Evolutionary conservation across 2,888 invertebrate genomes (phyloP).

Genomic region (Nymphalis c-album): DNA sequence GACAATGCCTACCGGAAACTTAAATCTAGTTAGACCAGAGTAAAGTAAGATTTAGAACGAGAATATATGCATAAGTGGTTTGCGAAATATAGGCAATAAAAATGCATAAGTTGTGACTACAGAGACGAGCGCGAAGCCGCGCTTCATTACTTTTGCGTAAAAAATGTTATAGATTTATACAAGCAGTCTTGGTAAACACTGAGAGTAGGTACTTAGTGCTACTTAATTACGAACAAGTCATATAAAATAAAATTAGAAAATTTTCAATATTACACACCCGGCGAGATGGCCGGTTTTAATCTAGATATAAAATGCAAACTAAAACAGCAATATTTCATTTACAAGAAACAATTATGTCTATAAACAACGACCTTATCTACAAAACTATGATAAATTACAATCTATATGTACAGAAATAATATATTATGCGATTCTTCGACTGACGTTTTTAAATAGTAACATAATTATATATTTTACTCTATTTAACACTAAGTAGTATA

Average conservation of each 20-base stretch:
- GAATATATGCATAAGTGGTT: conserved; percentile 60
- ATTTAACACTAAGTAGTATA: conserved; percentile 76
- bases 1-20: conserved; percentile 46
- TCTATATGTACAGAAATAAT: conserved; percentile 80
- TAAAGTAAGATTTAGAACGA: conserved; percentile 58
- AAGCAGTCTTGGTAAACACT: conserved; percentile 81
- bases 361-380: conserved; percentile 68
- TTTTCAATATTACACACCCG: conserved; percentile 71
- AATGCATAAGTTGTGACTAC: conserved; percentile 80
- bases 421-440: conserved; percentile 78
- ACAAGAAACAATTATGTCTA: conserved; percentile 78
- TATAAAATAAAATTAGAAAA: conserved; percentile 73
- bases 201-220: conserved; percentile 79
- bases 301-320: conserved; percentile 81
- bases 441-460: conserved; percentile 78
- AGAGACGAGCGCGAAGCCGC: conserved; percentile 59
- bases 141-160: conserved; percentile 67
- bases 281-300: conserved; percentile 64
- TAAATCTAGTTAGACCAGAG: conserved; percentile 67
- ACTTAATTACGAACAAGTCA: conserved; percentile 73
- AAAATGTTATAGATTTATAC: conserved; percentile 77
- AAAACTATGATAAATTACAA: conserved; percentile 55
- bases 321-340: conserved; percentile 79
- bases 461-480: conserved; percentile 75
- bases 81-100: conserved; percentile 76